Evolutionary conservation across 1,140 invertebrate species (phyloP).

Genomic region (Aradophagus sp.): DNA sequence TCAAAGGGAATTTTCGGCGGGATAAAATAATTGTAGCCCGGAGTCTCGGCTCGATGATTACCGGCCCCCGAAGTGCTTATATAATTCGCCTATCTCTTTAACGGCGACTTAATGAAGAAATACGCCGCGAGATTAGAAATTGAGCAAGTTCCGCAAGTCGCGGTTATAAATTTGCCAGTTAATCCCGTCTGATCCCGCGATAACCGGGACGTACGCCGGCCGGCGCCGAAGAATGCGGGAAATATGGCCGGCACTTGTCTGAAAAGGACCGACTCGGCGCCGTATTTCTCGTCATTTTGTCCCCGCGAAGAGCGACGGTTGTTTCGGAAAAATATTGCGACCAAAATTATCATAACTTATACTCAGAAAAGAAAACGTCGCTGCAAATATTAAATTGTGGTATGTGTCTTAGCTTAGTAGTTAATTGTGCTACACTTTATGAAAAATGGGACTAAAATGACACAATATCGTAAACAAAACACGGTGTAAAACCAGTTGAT

Average conservation of each 20-base stretch:
- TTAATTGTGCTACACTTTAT: too few species aligned
- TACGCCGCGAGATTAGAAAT: slow-evolving; percentile 62
- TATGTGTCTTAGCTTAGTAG: too few species aligned
- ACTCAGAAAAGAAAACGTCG: too few species aligned
- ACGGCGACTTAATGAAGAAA: slow-evolving; percentile 52
- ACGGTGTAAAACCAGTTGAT: too few species aligned
- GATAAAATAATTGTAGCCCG: too few species aligned
- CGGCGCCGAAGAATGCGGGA: slow-evolving; percentile 43
- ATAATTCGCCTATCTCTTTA: slow-evolving; percentile 45
- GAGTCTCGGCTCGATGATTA: slow-evolving; percentile 24
- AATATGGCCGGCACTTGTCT: slow-evolving; percentile 62
- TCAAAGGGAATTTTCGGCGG: slow-evolving; percentile 1
- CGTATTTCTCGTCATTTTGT: too few species aligned
- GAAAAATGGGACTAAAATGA: too few species aligned
- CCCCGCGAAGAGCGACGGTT: too few species aligned
- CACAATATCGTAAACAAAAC: too few species aligned
- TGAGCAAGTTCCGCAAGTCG: slow-evolving; percentile 56
- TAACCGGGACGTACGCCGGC: slow-evolving; percentile 68
- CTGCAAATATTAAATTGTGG: too few species aligned
- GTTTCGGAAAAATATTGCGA: too few species aligned
- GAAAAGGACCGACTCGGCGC: slow-evolving; percentile 58
- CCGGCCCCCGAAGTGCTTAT: slow-evolving; percentile 40
- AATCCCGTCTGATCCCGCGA: slow-evolving; percentile 68
- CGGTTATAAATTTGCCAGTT: slow-evolving; percentile 67
- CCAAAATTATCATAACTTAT: too few species aligned